Percentiles rank a stretch among this genome's conserved stretches.
Conservation (phyloP, 2,888 invertebrate genomes). For the Muschampia plurimacula region DNA sequence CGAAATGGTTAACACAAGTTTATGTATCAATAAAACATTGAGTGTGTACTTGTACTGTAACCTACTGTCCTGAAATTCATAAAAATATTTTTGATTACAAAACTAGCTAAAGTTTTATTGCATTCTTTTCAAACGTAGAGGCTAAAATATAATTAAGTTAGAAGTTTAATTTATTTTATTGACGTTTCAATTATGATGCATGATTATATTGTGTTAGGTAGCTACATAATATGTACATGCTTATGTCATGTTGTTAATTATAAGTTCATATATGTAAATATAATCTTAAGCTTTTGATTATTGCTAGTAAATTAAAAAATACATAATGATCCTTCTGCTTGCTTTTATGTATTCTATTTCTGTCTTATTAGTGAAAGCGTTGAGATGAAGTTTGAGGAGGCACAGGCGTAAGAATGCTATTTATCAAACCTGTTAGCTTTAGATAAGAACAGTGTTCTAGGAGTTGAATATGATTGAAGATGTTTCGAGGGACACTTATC, state of each 20-base stretch:
- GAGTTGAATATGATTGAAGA: conserved; percentile 29
- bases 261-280: too few species aligned
- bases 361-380: conserved; percentile 49
- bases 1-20: conserved; percentile 59
- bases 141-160: too few species aligned
- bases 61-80: conserved; percentile 29
- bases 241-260: too few species aligned
- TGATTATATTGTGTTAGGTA: too few species aligned
- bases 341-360: neutral
- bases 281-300: too few species aligned
- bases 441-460: conserved; percentile 32
- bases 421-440: conserved; percentile 39
- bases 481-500: neutral
- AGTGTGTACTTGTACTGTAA: conserved; percentile 33
- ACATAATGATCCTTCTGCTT: neutral
- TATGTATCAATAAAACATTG: conserved; percentile 66
- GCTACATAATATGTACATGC: too few species aligned
- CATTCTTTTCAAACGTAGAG: too few species aligned
- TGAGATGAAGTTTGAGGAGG: conserved; percentile 47
- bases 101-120: neutral
- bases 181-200: too few species aligned
- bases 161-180: too few species aligned
- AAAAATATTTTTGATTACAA: neutral
- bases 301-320: too few species aligned
- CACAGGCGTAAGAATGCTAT: conserved; percentile 50